phyloP scores from a whole-genome alignment of 2,113 vertebrate genomes.

The Scalopus aquaticus region DNA sequence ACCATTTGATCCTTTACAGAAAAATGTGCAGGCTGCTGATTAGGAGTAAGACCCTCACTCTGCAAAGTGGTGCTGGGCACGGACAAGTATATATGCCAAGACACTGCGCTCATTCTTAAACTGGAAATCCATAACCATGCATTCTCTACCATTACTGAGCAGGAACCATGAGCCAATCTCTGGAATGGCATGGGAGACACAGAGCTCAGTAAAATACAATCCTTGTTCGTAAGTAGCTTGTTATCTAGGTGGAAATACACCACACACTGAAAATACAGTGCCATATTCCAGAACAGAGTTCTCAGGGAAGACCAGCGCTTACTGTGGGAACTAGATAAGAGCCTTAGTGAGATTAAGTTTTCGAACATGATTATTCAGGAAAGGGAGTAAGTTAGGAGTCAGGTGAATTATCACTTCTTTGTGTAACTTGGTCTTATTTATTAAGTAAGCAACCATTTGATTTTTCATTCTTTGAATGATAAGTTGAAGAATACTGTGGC shows the following conservation, averaged over 20 bases:
- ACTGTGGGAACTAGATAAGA: neutral
- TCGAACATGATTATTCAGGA: neutral
- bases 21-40: neutral
- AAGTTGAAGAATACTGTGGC: neutral
- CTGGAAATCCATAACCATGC: neutral
- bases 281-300: neutral
- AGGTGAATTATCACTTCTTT: neutral
- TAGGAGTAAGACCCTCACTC: neutral
- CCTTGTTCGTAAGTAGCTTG: neutral
- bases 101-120: neutral
- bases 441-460: neutral
- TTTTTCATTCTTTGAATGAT: neutral
- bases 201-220: neutral
- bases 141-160: neutral
- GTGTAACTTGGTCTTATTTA: neutral
- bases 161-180: neutral
- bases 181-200: neutral
- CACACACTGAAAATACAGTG: neutral
- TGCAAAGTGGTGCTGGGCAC: neutral
- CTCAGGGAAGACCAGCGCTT: neutral
- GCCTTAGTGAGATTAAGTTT: neutral
- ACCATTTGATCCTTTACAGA: neutral
- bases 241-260: neutral
- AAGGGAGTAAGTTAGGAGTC: neutral
- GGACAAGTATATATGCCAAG: neutral